Evolutionary conservation across 2,113 vertebrate genomes (phyloP).

Genomic region (Puffinus mauretanicus): DNA sequence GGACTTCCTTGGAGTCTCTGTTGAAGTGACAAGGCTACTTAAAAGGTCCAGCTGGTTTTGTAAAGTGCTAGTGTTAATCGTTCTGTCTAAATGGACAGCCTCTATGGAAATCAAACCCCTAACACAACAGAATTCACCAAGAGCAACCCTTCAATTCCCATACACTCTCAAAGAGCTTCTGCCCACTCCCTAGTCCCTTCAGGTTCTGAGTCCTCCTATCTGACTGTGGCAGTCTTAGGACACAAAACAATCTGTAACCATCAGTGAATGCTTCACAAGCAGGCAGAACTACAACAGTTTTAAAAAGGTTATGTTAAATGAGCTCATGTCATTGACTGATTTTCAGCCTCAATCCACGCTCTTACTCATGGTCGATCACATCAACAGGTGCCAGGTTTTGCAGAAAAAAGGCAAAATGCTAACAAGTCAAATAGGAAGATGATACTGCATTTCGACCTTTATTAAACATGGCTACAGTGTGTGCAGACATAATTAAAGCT

Average conservation of each 20-base stretch:
- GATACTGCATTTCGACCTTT: not conserved
- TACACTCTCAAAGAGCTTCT: not conserved
- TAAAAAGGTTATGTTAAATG: not conserved
- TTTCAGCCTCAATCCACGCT: not conserved
- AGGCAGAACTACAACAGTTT: not conserved
- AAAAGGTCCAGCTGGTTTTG: not conserved
- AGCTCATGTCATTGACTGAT: not conserved
- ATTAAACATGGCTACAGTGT: not conserved
- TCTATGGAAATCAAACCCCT: not conserved
- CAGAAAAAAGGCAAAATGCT: not conserved
- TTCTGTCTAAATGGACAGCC: not conserved
- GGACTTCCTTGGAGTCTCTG: not conserved
- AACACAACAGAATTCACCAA: not conserved
- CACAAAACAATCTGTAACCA: not conserved
- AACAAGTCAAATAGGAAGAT: not conserved
- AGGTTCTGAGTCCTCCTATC: not conserved
- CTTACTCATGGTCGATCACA: not conserved
- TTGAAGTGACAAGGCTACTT: not conserved
- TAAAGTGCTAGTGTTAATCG: not conserved
- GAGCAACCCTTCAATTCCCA: not conserved
- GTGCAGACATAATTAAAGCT: not conserved
- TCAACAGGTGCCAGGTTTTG: not conserved
- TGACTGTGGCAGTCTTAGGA: not conserved
- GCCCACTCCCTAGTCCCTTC: not conserved
- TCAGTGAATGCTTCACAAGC: not conserved